A percentile compares a stretch with the other conserved stretches of the same genome.
These are phyloP conservation scores for Sorex maritimensis DNA, from an alignment of 2,797 vertebrate genomes.

Conservation along the genomic window DNA sequence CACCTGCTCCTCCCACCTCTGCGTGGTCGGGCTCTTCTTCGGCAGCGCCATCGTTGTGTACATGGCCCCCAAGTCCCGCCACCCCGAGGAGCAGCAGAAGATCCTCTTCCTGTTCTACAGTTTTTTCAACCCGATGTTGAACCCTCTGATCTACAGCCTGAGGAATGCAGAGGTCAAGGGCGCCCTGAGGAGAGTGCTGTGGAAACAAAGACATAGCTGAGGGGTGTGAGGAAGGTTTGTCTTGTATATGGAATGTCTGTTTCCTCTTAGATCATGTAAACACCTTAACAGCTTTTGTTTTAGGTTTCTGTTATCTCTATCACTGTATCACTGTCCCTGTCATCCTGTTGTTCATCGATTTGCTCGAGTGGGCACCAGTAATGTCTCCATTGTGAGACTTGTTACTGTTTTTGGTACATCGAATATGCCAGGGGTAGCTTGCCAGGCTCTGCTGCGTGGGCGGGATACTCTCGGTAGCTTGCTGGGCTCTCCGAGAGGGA, in stretches of 20 bases:
- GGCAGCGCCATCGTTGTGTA: slow-evolving; percentile 72
- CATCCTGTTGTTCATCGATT: too few relatives aligned
- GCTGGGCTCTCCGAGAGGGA: too few relatives aligned
- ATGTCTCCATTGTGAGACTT: too few relatives aligned
- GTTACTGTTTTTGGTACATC: too few relatives aligned
- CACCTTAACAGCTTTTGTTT: not conserved
- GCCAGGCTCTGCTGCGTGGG: too few relatives aligned
- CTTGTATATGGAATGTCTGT: not conserved
- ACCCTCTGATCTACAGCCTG: slow-evolving; percentile 77
- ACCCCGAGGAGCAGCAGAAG: slow-evolving; percentile 66
- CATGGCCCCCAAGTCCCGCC: slow-evolving; percentile 65
- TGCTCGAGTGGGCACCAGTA: too few relatives aligned
- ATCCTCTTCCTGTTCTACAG: slow-evolving; percentile 77
- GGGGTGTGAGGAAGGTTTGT: not conserved
- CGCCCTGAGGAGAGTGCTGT: not conserved
- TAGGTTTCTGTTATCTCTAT: not conserved
- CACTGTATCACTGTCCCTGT: too few relatives aligned
- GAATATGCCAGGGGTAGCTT: too few relatives aligned
- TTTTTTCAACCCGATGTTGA: slow-evolving; percentile 77
- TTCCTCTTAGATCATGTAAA: not conserved
- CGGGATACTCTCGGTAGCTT: too few relatives aligned
- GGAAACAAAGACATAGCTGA: slow-evolving; percentile 52
- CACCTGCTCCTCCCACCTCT: slow-evolving; percentile 83
- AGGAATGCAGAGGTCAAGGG: slow-evolving; percentile 58
- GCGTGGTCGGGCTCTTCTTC: slow-evolving; percentile 80